Evolutionary conservation across 2,797 vertebrate genomes (phyloP).

Genomic region (Malacoctenus gilli): DNA sequence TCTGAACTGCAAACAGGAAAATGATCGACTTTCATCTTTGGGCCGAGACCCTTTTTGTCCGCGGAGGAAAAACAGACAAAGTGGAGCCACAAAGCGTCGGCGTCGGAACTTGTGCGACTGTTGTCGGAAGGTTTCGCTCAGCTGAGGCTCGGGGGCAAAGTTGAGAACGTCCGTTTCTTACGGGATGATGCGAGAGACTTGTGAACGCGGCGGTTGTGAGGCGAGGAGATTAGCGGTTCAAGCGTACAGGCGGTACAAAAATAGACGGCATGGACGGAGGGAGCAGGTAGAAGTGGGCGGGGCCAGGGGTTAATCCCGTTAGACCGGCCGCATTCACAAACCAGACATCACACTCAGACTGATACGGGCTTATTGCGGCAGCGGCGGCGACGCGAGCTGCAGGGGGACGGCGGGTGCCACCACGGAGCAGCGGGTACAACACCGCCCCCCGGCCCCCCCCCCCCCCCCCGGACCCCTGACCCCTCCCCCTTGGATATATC

Average conservation of each 20-base stretch:
- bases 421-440: too few species aligned
- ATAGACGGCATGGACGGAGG: conserved; percentile 37
- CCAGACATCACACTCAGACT: conserved; percentile 48
- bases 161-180: neutral
- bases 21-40: conserved; percentile 23
- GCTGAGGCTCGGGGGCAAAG: neutral
- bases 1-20: conserved; percentile 37
- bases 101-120: neutral
- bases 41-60: neutral
- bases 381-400: neutral
- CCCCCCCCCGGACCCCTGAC: neutral
- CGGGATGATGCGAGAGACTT: neutral
- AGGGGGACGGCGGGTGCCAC: too few species aligned
- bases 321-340: conserved; percentile 36
- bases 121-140: neutral
- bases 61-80: neutral
- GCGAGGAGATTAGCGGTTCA: conserved; percentile 27
- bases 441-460: too few species aligned
- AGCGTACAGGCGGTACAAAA: conserved; percentile 37
- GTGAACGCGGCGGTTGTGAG: neutral
- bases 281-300: conserved; percentile 18
- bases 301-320: conserved; percentile 47
- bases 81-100: neutral
- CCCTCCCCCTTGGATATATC: neutral
- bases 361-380: conserved; percentile 17